A percentile compares a stretch with the other conserved stretches of the same genome.
Evolutionary conservation across 2,113 vertebrate species (phyloP).

Genomic region (Leptobrachium ailaonicum): DNA sequence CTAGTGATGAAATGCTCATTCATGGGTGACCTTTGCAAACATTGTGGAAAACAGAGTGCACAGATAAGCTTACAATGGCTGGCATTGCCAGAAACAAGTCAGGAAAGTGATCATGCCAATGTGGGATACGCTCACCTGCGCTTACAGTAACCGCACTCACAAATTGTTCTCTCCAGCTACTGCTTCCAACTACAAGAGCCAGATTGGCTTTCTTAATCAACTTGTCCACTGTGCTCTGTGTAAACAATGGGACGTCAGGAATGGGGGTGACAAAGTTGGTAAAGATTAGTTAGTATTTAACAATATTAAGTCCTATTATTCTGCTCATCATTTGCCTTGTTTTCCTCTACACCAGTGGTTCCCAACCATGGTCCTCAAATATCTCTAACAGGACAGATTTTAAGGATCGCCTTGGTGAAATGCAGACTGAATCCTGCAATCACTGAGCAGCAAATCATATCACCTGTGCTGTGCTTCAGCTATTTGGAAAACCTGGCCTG

Average conservation of each 20-base stretch:
- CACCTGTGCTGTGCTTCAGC: too few species aligned
- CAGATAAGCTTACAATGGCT: neutral
- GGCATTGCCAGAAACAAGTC: neutral
- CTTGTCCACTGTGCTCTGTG: conserved; percentile 80
- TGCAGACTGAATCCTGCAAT: too few species aligned
- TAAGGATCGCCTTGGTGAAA: too few species aligned
- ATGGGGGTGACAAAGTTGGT: too few species aligned
- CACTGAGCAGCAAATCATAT: too few species aligned
- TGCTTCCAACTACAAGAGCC: conserved; percentile 80
- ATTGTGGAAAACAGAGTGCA: neutral
- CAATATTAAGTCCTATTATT: too few species aligned
- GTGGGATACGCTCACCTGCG: conserved; percentile 67
- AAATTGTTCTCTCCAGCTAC: conserved; percentile 84
- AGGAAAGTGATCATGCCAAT: neutral
- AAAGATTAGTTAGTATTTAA: too few species aligned
- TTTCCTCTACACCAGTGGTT: too few species aligned
- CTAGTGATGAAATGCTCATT: neutral
- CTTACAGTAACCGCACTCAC: conserved; percentile 82
- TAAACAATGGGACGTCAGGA: conserved; percentile 20
- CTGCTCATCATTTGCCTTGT: too few species aligned
- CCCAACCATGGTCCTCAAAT: too few species aligned
- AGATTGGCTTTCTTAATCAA: conserved; percentile 83
- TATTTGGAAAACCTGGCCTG: too few species aligned
- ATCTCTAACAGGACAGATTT: too few species aligned
- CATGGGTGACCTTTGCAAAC: neutral